phyloP scores from a whole-genome alignment of 2,888 invertebrate genomes.

The Hemicrepidius hirtus region DNA sequence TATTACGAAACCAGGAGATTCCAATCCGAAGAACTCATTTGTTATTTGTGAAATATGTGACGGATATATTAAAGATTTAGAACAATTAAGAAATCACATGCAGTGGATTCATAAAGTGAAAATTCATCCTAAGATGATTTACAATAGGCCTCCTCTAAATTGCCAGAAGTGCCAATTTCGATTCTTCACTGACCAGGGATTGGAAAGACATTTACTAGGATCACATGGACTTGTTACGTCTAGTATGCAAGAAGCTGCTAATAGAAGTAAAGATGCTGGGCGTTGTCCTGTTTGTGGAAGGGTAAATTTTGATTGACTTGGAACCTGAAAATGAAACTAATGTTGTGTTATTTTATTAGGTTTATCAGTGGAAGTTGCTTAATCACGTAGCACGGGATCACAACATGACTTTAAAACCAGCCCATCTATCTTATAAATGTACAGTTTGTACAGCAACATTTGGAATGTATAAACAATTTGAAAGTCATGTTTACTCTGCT shows the following conservation, averaged over 20 bases:
- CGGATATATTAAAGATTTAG: slow-evolving; percentile 96
- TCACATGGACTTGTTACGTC: slow-evolving; percentile 96
- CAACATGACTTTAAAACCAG: slow-evolving; percentile 92
- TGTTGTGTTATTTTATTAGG: slow-evolving; percentile 69
- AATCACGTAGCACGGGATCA: slow-evolving; percentile 95
- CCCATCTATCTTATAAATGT: slow-evolving; percentile 95
- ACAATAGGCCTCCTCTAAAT: slow-evolving; percentile 94
- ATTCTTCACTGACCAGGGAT: slow-evolving; percentile 97
- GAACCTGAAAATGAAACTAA: neutral
- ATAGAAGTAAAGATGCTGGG: slow-evolving; percentile 95
- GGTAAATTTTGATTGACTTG: slow-evolving; percentile 74
- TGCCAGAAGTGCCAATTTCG: slow-evolving; percentile 97
- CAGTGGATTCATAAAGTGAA: slow-evolving; percentile 98
- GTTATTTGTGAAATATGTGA: slow-evolving; percentile 98
- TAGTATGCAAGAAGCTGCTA: slow-evolving; percentile 96
- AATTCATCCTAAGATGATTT: slow-evolving; percentile 97
- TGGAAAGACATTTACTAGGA: slow-evolving; percentile 95
- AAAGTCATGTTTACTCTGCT: slow-evolving; percentile 94
- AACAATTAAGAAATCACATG: slow-evolving; percentile 96
- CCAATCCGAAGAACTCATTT: slow-evolving; percentile 84
- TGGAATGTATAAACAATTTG: slow-evolving; percentile 96
- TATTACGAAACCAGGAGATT: slow-evolving; percentile 72
- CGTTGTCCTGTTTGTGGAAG: slow-evolving; percentile 96
- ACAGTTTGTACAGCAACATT: slow-evolving; percentile 96
- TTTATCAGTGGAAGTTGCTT: slow-evolving; percentile 94